Evolutionary conservation across 1,140 invertebrate genomes (phyloP).

Genomic region (Branchinecta lynchi): DNA sequence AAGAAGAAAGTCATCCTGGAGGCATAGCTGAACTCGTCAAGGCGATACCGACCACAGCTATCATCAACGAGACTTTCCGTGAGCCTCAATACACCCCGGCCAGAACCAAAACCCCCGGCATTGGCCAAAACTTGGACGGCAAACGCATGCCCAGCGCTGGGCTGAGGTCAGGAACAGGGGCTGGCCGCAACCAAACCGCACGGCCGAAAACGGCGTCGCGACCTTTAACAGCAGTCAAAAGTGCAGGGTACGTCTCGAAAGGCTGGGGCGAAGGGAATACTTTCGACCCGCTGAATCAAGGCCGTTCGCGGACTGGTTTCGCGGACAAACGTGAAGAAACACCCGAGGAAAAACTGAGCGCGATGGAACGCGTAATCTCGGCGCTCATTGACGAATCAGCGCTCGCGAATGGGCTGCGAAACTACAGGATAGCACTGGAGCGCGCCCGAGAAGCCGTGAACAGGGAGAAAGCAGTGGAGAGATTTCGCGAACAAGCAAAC

Average conservation of each 20-base stretch:
- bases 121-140: background rate
- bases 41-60: background rate
- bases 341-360: constrained; percentile 67
- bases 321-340: constrained; percentile 47
- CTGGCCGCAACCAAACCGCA: constrained; percentile 14
- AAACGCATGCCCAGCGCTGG: constrained; percentile 19
- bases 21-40: background rate
- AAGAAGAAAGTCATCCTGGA: background rate
- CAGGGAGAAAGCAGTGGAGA: constrained; percentile 73
- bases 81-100: background rate
- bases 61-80: background rate
- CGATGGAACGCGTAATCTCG: constrained; percentile 63
- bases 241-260: constrained; percentile 77
- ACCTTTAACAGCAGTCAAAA: constrained; percentile 89
- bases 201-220: constrained; percentile 34
- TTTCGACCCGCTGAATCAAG: constrained; percentile 65
- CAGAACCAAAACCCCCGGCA: background rate
- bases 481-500: constrained; percentile 74
- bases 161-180: constrained; percentile 25
- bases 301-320: constrained; percentile 38
- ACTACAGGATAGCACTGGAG: constrained; percentile 55
- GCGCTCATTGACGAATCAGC: constrained; percentile 71
- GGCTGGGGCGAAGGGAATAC: constrained; percentile 36
- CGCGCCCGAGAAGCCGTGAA: constrained; percentile 91
- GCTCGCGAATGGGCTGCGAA: constrained; percentile 41